Evolutionary conservation across 2,797 vertebrate species (phyloP).

Genomic region (Dendrocincla fuliginosa): DNA sequence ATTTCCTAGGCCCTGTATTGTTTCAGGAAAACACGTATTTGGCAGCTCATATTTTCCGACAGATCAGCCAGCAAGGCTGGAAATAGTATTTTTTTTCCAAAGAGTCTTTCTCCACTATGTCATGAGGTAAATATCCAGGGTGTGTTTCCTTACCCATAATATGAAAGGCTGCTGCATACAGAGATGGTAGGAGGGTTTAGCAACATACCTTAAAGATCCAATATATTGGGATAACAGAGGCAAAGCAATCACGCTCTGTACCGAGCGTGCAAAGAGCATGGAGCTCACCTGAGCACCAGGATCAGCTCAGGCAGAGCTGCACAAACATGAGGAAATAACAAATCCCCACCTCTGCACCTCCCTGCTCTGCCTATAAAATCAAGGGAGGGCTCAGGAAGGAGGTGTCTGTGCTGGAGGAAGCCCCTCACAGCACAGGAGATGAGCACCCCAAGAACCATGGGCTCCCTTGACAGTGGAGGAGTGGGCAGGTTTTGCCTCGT

Average conservation of each 20-base stretch:
- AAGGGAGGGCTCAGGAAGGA: neutral
- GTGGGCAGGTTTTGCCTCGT: rapidly evolving
- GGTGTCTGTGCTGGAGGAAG: neutral
- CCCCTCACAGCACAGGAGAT: rapidly evolving
- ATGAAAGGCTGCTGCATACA: neutral
- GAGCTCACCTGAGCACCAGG: neutral
- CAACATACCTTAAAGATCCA: neutral
- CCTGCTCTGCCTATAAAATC: neutral
- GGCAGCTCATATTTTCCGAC: neutral
- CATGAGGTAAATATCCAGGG: constrained; percentile 33
- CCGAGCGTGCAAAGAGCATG: rapidly evolving
- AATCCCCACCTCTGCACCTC: neutral
- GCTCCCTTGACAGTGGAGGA: rapidly evolving
- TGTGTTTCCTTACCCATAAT: neutral
- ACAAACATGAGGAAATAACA: rapidly evolving
- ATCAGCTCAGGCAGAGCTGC: neutral
- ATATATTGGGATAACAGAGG: rapidly evolving
- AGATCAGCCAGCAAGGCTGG: neutral
- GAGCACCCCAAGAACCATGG: rapidly evolving
- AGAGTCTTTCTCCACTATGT: neutral
- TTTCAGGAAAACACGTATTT: neutral
- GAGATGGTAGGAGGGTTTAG: neutral
- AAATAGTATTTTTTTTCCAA: neutral
- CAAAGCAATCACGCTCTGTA: rapidly evolving
- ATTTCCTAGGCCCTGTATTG: neutral